Percentiles rank a stretch among this genome's conserved stretches.
Conservation (phyloP, 2,797 vertebrate species). For the Antennarius maculatus region DNA sequence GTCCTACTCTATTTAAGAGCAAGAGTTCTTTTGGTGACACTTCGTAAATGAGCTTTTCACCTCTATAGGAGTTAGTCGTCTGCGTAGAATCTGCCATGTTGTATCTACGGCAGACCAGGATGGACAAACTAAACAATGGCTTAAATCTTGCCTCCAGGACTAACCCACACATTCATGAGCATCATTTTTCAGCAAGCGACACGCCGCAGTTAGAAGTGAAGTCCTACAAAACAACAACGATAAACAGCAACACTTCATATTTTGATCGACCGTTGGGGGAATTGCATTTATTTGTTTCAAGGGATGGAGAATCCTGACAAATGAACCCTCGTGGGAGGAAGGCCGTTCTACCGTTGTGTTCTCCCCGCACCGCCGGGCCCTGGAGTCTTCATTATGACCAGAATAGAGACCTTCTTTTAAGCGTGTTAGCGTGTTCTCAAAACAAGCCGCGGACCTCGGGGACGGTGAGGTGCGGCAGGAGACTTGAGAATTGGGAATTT, state of each 20-base stretch:
- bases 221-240: conserved; percentile 36
- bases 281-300: conserved; percentile 80
- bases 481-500: conserved; percentile 63
- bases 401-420: conserved; percentile 81
- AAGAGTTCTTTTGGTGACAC: too few relatives aligned
- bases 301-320: conserved; percentile 81
- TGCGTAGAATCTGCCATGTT: too few relatives aligned
- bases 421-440: conserved; percentile 78
- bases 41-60: too few relatives aligned
- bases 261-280: conserved; percentile 65
- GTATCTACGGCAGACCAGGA: too few relatives aligned
- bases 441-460: conserved; percentile 73
- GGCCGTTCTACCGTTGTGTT: conserved; percentile 50
- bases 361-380: conserved; percentile 65
- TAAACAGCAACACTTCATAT: conserved; percentile 63
- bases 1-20: too few relatives aligned
- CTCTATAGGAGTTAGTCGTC: too few relatives aligned
- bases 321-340: conserved; percentile 76
- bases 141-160: conserved; percentile 42
- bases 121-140: neutral
- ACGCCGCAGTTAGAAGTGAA: conserved; percentile 47
- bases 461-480: conserved; percentile 61
- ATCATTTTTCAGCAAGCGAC: conserved; percentile 43
- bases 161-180: conserved; percentile 36
- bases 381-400: conserved; percentile 83